Evolutionary conservation across 2,888 invertebrate species (phyloP).

Genomic region (Drosophila pseudotalamancana): DNA sequence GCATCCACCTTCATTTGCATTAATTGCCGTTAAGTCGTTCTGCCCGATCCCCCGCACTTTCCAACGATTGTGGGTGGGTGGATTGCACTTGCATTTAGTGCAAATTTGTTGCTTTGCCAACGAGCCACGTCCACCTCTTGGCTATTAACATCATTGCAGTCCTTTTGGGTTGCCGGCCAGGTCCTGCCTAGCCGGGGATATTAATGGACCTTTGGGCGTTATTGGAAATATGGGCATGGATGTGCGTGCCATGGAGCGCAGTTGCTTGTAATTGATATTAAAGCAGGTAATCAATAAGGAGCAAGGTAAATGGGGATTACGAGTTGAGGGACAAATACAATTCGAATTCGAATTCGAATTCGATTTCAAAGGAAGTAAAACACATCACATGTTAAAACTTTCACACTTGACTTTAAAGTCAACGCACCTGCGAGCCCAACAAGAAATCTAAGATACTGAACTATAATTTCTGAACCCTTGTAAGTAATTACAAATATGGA

Average conservation of each 20-base stretch:
- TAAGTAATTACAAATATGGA: constrained; percentile 2
- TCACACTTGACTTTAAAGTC: constrained; percentile 1
- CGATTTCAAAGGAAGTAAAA: background rate
- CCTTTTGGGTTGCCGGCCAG: background rate
- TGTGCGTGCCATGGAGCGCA: constrained; percentile 24
- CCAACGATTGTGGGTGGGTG: background rate
- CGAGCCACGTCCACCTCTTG: constrained; percentile 40
- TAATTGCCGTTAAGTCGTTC: constrained; percentile 74
- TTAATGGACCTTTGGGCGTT: constrained; percentile 64
- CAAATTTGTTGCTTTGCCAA: constrained; percentile 62
- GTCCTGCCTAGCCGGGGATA: constrained; percentile 33
- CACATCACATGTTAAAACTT: background rate
- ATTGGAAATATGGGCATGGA: constrained; percentile 72
- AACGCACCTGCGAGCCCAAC: background rate
- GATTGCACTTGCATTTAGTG: constrained; percentile 61
- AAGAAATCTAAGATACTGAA: background rate
- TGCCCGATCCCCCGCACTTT: constrained; percentile 23
- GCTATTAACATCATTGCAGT: constrained; percentile 62
- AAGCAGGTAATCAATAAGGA: constrained; percentile 18
- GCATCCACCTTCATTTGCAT: constrained; percentile 74
- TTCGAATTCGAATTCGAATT: background rate
- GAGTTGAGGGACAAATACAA: background rate
- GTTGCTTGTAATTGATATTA: constrained; percentile 64
- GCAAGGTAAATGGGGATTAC: background rate
- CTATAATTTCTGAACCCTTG: background rate